A percentile compares a stretch with the other conserved stretches of the same genome.
phyloP scores from a whole-genome alignment of 1,140 invertebrate species.

The roundworm (Caenorhabditis elegans) region WBcel235 BX284602.5:6595501-6596000 shows the following conservation, averaged over 20 bases:
- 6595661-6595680: conserved; percentile 87
- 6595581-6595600: conserved; percentile 91
- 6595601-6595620: conserved; percentile 84
- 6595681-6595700: conserved; percentile 91
- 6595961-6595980: conserved; percentile 59
- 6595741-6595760: neutral
- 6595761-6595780: neutral
- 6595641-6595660: conserved; percentile 87
- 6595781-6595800: conserved; percentile 47
- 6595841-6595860: neutral
- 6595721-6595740: conserved; percentile 51
- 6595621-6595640: conserved; percentile 82
- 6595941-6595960: conserved; percentile 61
- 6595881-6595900: conserved; percentile 21
- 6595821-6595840: neutral
- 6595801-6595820: conserved; percentile 65
- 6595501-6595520: too few relatives aligned
- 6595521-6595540: too few relatives aligned
- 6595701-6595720: conserved; percentile 83
- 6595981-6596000: conserved; percentile 59
- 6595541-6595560: too few relatives aligned
- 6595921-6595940: conserved; percentile 60
- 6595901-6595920: conserved; percentile 50
- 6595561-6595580: conserved; percentile 84
- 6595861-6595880: conserved; percentile 17